These are phyloP conservation scores for Echiichthys vipera DNA, from an alignment of 2,797 vertebrate species.

Conservation along the genomic window DNA sequence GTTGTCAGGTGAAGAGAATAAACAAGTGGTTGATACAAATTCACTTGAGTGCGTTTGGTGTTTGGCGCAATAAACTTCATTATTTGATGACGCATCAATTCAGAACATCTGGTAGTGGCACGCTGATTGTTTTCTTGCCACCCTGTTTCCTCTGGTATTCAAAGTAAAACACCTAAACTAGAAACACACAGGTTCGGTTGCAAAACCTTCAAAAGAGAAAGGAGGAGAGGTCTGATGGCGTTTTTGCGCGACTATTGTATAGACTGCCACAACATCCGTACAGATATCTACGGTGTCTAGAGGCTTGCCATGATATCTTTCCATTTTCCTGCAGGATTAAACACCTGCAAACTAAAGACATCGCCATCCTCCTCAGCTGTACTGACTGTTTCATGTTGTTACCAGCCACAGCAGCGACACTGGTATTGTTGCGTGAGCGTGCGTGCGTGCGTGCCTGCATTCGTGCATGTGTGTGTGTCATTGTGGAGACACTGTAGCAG, in stretches of 20 bases:
- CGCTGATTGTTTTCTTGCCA: neutral
- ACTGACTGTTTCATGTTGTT: too few species aligned
- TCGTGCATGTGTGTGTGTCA: too few species aligned
- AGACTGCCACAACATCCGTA: too few species aligned
- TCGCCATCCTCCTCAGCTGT: neutral
- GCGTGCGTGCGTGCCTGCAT: too few species aligned
- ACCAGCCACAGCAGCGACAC: too few species aligned
- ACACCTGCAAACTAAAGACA: neutral
- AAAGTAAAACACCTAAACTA: slow-evolving; percentile 11
- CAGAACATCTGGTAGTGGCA: neutral
- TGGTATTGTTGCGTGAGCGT: too few species aligned
- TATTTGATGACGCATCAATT: neutral
- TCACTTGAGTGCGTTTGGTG: neutral
- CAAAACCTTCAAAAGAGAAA: too few species aligned
- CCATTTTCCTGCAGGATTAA: too few species aligned
- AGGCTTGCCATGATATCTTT: neutral
- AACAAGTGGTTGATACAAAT: neutral
- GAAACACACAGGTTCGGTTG: neutral
- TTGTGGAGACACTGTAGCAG: too few species aligned
- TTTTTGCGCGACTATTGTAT: too few species aligned
- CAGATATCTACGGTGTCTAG: neutral
- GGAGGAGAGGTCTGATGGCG: neutral
- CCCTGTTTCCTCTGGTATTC: slow-evolving; percentile 13
- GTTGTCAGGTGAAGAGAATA: neutral
- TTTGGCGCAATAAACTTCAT: slow-evolving; percentile 19